Evolutionary conservation across 2,888 invertebrate species (phyloP), one percentile per base, ranked within the genome.

Genomic region (Drosophila birchii): DNA sequence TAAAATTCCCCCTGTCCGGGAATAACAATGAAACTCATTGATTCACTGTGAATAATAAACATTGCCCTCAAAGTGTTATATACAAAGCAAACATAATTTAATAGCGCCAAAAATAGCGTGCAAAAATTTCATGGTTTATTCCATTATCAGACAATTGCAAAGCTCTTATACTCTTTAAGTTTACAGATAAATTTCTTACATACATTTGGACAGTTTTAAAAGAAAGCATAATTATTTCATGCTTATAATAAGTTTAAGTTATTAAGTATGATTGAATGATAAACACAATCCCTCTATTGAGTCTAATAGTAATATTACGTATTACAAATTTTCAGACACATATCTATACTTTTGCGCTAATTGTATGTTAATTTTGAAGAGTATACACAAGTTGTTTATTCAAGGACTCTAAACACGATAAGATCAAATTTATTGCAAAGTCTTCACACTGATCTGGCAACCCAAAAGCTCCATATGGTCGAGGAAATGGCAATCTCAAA

Each of bases 401-500:
- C 9, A 36, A 20, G 16, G 9, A 16, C 9, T 16, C 20, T 4
- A 1, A 20, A 3, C 5, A 6, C 18, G 51, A 58, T 58, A 39
- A 55, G 38, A 55, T 1, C 11, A 4, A 36, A 23, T 4, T 38
- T 54, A n/a, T 23, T 36, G 47, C 29, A 16, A 45, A 58, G 26
- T 54, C n/a, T 53, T 5, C 9, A 32, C 3, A 18, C 8, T 39
- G 29, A 39, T 63, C 47, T 69, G 69, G 70, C 70, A 70, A 34
- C 70, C 14, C 5, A 1, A 1, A 12, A n/a, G n/a, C 36, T 18
- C 1, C 18, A 26, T 34, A 60, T 34, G 54, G 8, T 18, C 7
- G 12, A 8, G 4, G 16, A 44, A 36, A 72, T 83, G 81, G 76
- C 70, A 58, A 32, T 73, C 16, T 32, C 53, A 49, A 32, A 16